Conservation (phyloP, 2,113 vertebrate species). For the Chaetorhynchus papuensis region DNA sequence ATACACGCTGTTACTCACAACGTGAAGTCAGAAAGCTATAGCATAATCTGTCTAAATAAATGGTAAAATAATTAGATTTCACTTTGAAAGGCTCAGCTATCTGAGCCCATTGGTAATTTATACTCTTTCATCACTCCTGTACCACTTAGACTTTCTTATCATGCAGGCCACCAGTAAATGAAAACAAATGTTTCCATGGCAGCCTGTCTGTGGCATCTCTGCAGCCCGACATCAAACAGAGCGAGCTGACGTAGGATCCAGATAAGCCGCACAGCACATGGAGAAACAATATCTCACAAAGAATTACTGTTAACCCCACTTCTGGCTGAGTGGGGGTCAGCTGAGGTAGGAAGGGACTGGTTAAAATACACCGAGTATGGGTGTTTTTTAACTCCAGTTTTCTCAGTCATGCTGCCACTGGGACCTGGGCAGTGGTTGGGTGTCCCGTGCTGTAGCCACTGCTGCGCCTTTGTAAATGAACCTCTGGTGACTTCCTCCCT, state of each 20-base stretch:
- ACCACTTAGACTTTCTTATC: background rate
- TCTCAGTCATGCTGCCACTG: background rate
- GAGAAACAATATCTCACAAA: background rate
- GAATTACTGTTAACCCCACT: background rate
- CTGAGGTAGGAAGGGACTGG: background rate
- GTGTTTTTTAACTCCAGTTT: background rate
- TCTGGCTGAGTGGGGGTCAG: background rate
- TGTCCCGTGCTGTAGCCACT: fast-evolving
- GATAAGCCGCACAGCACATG: background rate
- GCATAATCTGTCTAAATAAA: background rate
- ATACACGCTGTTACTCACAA: background rate
- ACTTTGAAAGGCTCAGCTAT: background rate
- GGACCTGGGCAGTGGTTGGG: background rate
- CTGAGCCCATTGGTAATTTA: background rate
- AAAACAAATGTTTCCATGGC: slow-evolving; percentile 30
- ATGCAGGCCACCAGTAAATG: background rate
- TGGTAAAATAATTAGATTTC: slow-evolving; percentile 20
- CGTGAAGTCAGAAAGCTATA: background rate
- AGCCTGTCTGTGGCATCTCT: background rate
- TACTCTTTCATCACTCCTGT: background rate
- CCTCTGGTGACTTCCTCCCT: background rate
- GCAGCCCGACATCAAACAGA: background rate
- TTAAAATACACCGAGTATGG: background rate
- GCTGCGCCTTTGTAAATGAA: fast-evolving
- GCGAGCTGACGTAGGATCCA: background rate